A percentile compares a stretch with the other conserved stretches of the same genome.
These are phyloP conservation scores for Numenius phaeopus DNA, from an alignment of 2,797 vertebrate species.

Conservation along the genomic window DNA sequence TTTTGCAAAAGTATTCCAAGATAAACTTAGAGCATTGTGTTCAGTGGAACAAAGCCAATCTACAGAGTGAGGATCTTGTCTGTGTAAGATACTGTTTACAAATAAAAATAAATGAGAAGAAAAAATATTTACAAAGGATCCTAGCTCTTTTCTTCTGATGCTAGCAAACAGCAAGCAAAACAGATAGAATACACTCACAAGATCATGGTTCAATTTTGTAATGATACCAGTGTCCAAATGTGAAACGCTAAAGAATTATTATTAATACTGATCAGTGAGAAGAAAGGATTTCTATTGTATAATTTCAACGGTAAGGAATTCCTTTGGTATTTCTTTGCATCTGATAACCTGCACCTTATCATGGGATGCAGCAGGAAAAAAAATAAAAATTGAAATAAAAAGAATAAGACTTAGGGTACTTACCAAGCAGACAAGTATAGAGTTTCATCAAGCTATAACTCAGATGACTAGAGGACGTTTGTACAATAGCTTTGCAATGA, in stretches of 20 bases:
- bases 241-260: neutral
- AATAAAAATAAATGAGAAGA: neutral
- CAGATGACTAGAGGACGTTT: slow-evolving; percentile 89
- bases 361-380: neutral
- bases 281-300: neutral
- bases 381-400: neutral
- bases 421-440: slow-evolving; percentile 89
- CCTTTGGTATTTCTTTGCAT: neutral
- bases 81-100: neutral
- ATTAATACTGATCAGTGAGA: neutral
- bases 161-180: neutral
- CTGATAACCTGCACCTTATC: neutral
- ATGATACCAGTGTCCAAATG: neutral
- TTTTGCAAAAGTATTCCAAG: neutral
- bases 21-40: neutral
- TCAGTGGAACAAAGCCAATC: neutral
- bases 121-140: neutral
- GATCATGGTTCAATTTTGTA: neutral
- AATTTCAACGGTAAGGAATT: neutral
- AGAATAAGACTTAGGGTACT: neutral
- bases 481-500: slow-evolving; percentile 86
- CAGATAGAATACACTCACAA: neutral
- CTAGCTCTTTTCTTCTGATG: neutral
- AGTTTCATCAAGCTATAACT: slow-evolving; percentile 88
- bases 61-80: neutral